Percentiles rank a stretch among this genome's conserved stretches.
phyloP scores from a whole-genome alignment of 1,140 invertebrate genomes.

The Anagrus nilaparvatae region DNA sequence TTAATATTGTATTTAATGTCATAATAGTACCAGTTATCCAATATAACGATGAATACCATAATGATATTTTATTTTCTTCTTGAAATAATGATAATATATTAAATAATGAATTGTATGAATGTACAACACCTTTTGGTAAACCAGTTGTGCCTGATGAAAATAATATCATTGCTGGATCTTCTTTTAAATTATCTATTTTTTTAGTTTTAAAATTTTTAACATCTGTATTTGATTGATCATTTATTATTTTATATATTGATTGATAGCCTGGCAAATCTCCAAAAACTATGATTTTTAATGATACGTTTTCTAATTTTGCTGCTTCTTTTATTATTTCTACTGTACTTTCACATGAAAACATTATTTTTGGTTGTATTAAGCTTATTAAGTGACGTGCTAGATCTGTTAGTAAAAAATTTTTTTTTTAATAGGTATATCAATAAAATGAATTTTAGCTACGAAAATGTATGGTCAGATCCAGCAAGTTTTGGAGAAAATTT shows the following conservation, averaged over 20 bases:
- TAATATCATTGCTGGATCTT: not conserved
- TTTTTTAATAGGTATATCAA: no score
- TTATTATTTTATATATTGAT: constrained; percentile 3
- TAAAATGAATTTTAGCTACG: no score
- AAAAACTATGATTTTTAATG: constrained; percentile 6
- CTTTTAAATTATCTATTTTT: not conserved
- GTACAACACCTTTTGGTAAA: constrained; percentile 1
- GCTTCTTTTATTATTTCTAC: not conserved
- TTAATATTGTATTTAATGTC: not conserved
- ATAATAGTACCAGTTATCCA: constrained; percentile 1
- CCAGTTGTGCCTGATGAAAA: constrained; percentile 10
- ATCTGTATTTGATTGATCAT: not conserved
- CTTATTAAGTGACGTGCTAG: constrained; percentile 2
- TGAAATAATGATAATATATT: not conserved
- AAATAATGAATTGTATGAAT: constrained; percentile 6
- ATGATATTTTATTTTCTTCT: not conserved
- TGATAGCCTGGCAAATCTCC: not conserved
- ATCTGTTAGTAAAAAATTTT: no score
- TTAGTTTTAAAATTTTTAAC: not conserved
- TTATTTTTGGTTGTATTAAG: constrained; percentile 6
- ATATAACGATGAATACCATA: constrained; percentile 6
- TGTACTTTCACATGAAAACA: not conserved
- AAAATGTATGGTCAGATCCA: no score
- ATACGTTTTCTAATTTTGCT: constrained; percentile 1
- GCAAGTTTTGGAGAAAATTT: no score